phyloP scores from a whole-genome alignment of 2,113 vertebrate species.

The Mus spicilegus region DNA sequence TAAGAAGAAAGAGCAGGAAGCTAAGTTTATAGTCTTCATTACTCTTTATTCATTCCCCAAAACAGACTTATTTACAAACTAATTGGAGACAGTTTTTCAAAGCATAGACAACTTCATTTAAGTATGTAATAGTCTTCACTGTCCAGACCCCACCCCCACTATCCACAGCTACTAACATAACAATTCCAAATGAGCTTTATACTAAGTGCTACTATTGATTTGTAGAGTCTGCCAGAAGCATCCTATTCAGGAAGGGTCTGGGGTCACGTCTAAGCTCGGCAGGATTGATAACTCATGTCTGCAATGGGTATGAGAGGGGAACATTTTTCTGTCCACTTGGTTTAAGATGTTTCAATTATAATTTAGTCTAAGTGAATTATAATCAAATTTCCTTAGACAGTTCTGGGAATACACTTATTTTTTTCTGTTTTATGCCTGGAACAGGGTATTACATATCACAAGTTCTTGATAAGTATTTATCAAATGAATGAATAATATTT shows the following conservation, averaged over 20 bases:
- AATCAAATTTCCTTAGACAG: slow-evolving; percentile 20
- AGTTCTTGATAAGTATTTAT: background rate
- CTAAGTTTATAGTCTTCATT: background rate
- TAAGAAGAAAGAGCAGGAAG: background rate
- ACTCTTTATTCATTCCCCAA: background rate
- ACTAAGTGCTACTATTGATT: background rate
- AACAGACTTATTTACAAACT: background rate
- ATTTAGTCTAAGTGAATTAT: background rate
- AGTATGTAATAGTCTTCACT: background rate
- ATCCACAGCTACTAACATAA: background rate
- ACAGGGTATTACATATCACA: background rate
- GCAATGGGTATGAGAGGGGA: background rate
- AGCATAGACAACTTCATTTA: background rate
- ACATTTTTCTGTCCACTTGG: background rate
- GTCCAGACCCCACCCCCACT: background rate
- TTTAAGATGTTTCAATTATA: background rate
- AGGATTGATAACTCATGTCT: background rate
- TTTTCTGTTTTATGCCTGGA: background rate
- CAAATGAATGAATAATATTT: background rate
- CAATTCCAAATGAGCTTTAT: background rate
- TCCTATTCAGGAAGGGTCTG: background rate
- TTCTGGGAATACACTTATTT: background rate
- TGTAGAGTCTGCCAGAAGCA: background rate
- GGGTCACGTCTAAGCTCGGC: background rate
- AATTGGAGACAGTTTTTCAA: background rate